Percentiles rank a stretch among this genome's conserved stretches.
Evolutionary conservation across 2,888 invertebrate species (phyloP).

Genomic region (Hipparchia semele): DNA sequence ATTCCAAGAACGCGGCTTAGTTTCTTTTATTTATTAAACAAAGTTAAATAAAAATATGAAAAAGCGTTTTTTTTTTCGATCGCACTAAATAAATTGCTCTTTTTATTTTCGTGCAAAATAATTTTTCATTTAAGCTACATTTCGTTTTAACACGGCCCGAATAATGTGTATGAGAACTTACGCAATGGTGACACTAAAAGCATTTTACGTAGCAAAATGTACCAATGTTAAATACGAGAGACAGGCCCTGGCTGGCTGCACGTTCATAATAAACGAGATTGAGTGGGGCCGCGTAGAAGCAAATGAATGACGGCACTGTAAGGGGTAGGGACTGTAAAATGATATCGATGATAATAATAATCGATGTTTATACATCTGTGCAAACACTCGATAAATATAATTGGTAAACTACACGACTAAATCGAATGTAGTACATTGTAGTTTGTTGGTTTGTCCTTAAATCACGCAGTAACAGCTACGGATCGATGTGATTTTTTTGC

Average conservation of each 20-base stretch:
- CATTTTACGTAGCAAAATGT: constrained; percentile 66
- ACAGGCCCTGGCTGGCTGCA: constrained; percentile 60
- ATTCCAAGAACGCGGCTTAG: too few relatives aligned
- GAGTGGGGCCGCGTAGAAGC: constrained; percentile 74
- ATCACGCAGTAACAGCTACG: too few relatives aligned
- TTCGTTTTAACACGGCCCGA: constrained; percentile 31
- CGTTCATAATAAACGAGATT: constrained; percentile 80
- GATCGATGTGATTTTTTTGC: too few relatives aligned
- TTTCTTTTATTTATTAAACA: too few relatives aligned
- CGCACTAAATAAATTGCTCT: constrained; percentile 18
- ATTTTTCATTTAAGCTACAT: constrained; percentile 31
- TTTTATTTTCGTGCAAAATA: constrained; percentile 23
- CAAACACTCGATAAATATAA: too few relatives aligned
- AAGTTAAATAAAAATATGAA: constrained; percentile 4
- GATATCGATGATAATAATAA: constrained; percentile 1
- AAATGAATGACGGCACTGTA: constrained; percentile 74
- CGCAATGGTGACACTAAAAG: constrained; percentile 62
- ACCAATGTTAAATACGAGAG: constrained; percentile 70
- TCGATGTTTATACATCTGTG: too few relatives aligned
- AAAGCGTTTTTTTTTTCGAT: constrained; percentile 1
- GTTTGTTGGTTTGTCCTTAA: too few relatives aligned
- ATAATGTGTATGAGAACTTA: constrained; percentile 49
- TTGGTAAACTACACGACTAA: background rate
- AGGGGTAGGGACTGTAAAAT: constrained; percentile 43
- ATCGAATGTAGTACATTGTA: too few relatives aligned